Evolutionary conservation across 2,888 invertebrate species (phyloP), one percentile per base, ranked within the genome.

Genomic region (Agrotis segetum): DNA sequence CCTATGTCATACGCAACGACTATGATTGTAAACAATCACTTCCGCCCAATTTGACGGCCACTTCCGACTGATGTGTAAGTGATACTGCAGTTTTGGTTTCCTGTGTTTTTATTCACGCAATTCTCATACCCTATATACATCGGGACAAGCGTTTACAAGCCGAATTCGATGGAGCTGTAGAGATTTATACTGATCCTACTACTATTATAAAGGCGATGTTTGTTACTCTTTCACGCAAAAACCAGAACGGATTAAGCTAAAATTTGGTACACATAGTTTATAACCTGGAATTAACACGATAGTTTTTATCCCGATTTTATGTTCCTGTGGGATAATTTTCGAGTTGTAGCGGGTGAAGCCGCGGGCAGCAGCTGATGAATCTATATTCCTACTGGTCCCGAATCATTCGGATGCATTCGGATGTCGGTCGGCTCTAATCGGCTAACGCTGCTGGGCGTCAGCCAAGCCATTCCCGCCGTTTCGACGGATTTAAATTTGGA

Each of bases 401-500:
- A 82, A 81, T 72, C 79, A 81, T 82, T 91, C 90, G 92, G 87
- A 83, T 90, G 89, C 90, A 92, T 85, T 93, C 92, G 93, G 88
- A 86, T 87, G 88, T 87, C 84, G 84, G 88, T 90, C 91, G 93
- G 84, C 81, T 87, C 82, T 88, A 88, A 90, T 91, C 92, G 91
- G 89, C 71, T 81, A 79, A 86, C 87, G 87, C 87, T 85, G 91
- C 93, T 96, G 96, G 96, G 94, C 92, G 92, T 86, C 87, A 90
- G 96, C 95, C 95, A 95, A 96, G 89, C 90, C 91, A 89, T 93
- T 93, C 94, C 93, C 94, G 92, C 89, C 93, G 93, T 91, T 92
- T 91, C 90, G 88, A 83, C 90, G 90, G 89, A 93, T 93, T 95
- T 96, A 96, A 94, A 92, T 95, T 96, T 95, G 93, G 95, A 96